These are phyloP conservation scores for Amblyjoppa fuscipennis DNA, from an alignment of 2,888 invertebrate species.

Conservation along the genomic window DNA sequence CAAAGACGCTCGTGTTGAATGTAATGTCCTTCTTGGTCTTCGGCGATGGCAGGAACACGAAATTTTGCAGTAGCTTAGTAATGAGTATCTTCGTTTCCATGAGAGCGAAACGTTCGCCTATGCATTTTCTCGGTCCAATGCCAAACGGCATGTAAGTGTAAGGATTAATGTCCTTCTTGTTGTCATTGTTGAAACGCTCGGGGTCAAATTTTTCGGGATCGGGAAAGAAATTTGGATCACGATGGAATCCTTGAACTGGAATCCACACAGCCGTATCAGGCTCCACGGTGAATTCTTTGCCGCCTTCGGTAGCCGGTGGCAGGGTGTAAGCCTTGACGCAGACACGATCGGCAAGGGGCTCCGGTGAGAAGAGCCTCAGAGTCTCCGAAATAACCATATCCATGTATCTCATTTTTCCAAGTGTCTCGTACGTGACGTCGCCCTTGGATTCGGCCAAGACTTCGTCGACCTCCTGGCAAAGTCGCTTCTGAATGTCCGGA, in stretches of 20 bases:
- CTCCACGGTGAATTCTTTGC: too few species aligned
- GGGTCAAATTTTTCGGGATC: constrained; percentile 68
- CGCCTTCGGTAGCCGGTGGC: too few species aligned
- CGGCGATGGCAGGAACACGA: background rate
- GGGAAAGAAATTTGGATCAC: constrained; percentile 71
- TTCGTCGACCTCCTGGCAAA: constrained; percentile 78
- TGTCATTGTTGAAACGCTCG: constrained; percentile 15
- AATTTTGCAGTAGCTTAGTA: background rate
- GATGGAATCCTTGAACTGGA: constrained; percentile 62
- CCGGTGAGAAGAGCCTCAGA: too few species aligned
- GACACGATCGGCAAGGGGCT: too few species aligned
- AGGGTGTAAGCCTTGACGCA: too few species aligned
- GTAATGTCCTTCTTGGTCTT: too few species aligned
- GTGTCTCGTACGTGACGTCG: constrained; percentile 62
- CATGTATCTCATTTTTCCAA: constrained; percentile 70
- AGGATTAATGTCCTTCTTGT: background rate
- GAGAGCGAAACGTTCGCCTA: constrained; percentile 1
- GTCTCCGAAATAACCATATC: constrained; percentile 74
- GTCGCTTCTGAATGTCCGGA: constrained; percentile 83
- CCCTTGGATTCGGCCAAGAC: constrained; percentile 50
- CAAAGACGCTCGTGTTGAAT: too few species aligned
- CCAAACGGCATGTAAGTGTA: background rate
- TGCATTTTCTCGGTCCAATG: background rate
- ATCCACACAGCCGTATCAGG: too few species aligned
- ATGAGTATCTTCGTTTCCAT: background rate